phyloP scores from a whole-genome alignment of 2,797 vertebrate genomes.

The Hipposideros larvatus region DNA sequence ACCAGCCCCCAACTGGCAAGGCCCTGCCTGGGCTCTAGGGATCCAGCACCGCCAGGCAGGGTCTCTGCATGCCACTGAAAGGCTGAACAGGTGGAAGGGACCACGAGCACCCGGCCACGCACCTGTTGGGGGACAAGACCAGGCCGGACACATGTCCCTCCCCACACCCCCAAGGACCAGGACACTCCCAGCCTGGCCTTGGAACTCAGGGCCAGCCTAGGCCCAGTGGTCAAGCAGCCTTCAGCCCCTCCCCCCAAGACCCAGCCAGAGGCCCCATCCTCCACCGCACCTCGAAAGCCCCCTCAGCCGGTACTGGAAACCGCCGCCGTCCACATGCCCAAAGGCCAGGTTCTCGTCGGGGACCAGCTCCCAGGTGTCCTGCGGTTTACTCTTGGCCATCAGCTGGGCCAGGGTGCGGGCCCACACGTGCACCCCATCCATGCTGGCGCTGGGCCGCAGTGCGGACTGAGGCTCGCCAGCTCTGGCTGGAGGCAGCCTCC shows the following conservation, averaged over 20 bases:
- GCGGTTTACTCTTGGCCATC: conserved; percentile 46
- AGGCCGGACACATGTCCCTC: rapidly evolving
- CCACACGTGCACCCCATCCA: background rate
- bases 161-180: no score
- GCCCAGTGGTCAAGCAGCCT: background rate
- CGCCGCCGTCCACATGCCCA: background rate
- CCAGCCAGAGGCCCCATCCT: background rate
- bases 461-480: background rate
- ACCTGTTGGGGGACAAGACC: background rate
- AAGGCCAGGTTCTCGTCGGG: conserved; percentile 26
- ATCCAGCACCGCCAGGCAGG: background rate
- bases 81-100: background rate
- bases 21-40: rapidly evolving
- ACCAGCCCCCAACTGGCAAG: rapidly evolving
- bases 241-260: background rate
- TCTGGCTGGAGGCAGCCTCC: background rate
- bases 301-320: conserved; percentile 36
- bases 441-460: background rate
- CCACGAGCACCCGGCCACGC: rapidly evolving
- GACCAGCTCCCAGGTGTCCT: conserved; percentile 50
- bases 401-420: conserved; percentile 14
- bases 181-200: background rate
- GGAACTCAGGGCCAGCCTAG: background rate
- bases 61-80: rapidly evolving
- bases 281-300: background rate